phyloP scores from a whole-genome alignment of 1,140 invertebrate genomes.

The Heliconius nattereri region DNA sequence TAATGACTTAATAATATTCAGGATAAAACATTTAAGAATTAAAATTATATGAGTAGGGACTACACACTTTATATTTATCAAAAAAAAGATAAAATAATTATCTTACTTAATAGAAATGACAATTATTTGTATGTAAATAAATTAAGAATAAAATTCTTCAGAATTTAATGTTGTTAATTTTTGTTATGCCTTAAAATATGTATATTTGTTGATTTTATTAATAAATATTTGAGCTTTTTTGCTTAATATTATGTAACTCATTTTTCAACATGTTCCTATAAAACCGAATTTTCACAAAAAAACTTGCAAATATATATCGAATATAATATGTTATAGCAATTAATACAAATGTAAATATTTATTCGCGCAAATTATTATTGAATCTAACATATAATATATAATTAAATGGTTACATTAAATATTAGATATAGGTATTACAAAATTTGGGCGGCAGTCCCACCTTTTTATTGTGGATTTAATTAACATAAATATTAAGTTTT shows the following conservation, averaged over 20 bases:
- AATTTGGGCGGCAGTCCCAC: not conserved
- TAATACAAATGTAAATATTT: conserved; percentile 1
- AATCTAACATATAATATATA: not conserved
- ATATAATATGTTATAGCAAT: not conserved
- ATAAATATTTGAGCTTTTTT: not conserved
- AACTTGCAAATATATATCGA: not conserved
- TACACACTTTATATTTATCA: too few species aligned
- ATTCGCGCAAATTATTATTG: conserved; percentile 12
- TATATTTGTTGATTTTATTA: not conserved
- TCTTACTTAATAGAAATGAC: too few species aligned
- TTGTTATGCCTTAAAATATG: not conserved
- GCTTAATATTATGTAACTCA: not conserved
- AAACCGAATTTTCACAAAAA: conserved; percentile 21
- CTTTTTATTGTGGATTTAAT: not conserved
- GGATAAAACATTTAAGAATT: too few species aligned
- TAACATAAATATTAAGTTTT: not conserved
- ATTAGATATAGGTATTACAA: not conserved
- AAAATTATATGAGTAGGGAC: too few species aligned
- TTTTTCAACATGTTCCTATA: conserved; percentile 20
- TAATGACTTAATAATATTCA: too few species aligned
- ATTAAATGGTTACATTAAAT: not conserved
- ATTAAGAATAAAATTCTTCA: too few species aligned
- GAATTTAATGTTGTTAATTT: not conserved
- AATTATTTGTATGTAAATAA: too few species aligned
- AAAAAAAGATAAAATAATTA: too few species aligned